These are phyloP conservation scores for Thymelicus lineola DNA, from an alignment of 2,888 invertebrate species.

Conservation along the genomic window DNA sequence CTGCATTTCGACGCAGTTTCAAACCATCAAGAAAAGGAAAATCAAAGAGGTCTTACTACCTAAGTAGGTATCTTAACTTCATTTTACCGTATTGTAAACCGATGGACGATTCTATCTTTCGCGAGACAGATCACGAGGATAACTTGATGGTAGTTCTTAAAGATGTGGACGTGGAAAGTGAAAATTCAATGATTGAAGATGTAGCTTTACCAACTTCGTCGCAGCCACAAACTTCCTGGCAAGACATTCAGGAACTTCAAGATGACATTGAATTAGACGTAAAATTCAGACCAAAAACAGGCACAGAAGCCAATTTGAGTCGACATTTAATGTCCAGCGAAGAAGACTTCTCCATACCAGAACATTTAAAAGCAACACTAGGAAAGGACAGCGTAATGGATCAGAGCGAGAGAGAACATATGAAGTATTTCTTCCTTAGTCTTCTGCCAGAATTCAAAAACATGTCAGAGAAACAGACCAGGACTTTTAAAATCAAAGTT, in stretches of 20 bases:
- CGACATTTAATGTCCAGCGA: slow-evolving; percentile 15
- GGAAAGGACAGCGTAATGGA: neutral
- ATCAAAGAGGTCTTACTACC: slow-evolving; percentile 20
- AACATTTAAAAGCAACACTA: slow-evolving; percentile 12
- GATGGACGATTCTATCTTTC: slow-evolving; percentile 16
- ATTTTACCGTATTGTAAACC: slow-evolving; percentile 25
- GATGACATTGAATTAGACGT: neutral
- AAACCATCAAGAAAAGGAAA: slow-evolving; percentile 23
- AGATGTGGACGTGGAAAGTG: slow-evolving; percentile 22
- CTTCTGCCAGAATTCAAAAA: slow-evolving; percentile 28
- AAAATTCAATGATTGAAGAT: slow-evolving; percentile 4
- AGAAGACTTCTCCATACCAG: slow-evolving; percentile 31
- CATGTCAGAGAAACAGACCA: slow-evolving; percentile 30
- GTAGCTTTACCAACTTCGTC: slow-evolving; percentile 7
- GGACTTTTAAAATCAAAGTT: slow-evolving; percentile 31
- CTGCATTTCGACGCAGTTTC: slow-evolving; percentile 24
- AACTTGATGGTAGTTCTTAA: slow-evolving; percentile 9
- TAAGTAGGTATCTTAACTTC: slow-evolving; percentile 28
- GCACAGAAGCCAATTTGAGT: neutral
- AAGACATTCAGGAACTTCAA: slow-evolving; percentile 8
- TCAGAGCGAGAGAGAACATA: slow-evolving; percentile 20
- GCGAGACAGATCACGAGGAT: slow-evolving; percentile 15
- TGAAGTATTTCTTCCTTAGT: slow-evolving; percentile 35
- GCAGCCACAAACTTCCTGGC: neutral
- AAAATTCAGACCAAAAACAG: neutral